Percentiles rank a stretch among this genome's conserved stretches.
Evolutionary conservation across 1,140 invertebrate species (phyloP).

Genomic region (Bactericera cockerelli): DNA sequence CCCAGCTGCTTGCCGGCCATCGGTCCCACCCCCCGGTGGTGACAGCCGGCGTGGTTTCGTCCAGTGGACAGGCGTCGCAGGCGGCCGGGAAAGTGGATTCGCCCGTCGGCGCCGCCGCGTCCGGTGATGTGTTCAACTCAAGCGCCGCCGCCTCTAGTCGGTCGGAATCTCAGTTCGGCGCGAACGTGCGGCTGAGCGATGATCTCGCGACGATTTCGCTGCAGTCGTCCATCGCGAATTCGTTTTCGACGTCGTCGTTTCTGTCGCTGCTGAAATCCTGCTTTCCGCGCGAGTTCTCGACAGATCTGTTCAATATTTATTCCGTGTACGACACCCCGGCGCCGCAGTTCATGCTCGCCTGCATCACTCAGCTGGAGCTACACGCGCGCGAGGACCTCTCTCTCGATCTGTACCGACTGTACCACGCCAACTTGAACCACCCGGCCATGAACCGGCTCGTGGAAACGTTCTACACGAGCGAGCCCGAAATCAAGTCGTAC

Average conservation of each 20-base stretch:
- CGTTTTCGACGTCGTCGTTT: background rate
- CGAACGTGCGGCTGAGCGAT: too few species aligned
- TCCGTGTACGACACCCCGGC: conserved; percentile 29
- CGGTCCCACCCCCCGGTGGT: background rate
- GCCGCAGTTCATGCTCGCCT: conserved; percentile 44
- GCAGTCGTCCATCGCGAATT: background rate
- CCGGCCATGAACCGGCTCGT: conserved; percentile 34
- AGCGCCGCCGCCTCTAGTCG: too few species aligned
- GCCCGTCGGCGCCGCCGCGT: too few species aligned
- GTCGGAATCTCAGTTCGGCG: too few species aligned
- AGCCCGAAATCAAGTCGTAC: background rate
- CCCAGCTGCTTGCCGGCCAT: background rate
- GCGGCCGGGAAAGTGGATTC: background rate
- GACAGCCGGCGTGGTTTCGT: background rate
- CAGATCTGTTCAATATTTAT: background rate
- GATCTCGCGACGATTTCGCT: too few species aligned
- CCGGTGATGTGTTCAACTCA: too few species aligned
- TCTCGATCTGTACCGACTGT: conserved; percentile 49
- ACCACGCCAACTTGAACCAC: conserved; percentile 39
- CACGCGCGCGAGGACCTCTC: conserved; percentile 34
- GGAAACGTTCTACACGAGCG: background rate
- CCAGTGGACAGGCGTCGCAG: background rate
- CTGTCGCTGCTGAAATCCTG: background rate
- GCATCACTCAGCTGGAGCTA: conserved; percentile 46
- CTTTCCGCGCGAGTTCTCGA: background rate